Percentiles rank a stretch among this genome's conserved stretches.
Conservation (phyloP, 2,888 invertebrate species). For the Hirtodrosophila cameraria region DNA sequence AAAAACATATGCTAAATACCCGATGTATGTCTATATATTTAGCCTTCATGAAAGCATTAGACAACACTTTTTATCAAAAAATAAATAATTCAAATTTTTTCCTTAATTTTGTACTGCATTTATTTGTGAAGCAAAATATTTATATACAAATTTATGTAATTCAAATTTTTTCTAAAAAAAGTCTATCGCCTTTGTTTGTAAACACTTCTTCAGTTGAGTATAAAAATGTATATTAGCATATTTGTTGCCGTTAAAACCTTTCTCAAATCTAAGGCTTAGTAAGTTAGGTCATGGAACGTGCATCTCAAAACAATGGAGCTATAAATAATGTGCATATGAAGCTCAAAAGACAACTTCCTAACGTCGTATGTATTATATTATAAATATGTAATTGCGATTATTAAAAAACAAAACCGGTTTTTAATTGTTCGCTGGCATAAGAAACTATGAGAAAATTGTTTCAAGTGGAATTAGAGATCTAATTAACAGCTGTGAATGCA, state of each 20-base stretch:
- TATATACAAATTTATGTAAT: too few relatives aligned
- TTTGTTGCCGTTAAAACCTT: slow-evolving; percentile 4
- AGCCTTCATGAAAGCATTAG: too few relatives aligned
- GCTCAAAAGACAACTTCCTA: slow-evolving; percentile 33
- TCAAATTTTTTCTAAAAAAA: too few relatives aligned
- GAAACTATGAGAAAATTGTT: slow-evolving; percentile 12
- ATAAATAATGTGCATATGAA: slow-evolving; percentile 60
- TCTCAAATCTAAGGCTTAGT: slow-evolving; percentile 33
- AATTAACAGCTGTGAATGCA: slow-evolving; percentile 2
- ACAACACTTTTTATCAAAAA: too few relatives aligned
- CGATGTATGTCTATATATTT: too few relatives aligned
- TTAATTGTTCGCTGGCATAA: slow-evolving; percentile 41
- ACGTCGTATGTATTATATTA: slow-evolving; percentile 20
- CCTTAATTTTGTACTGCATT: too few relatives aligned
- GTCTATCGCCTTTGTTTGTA: too few relatives aligned
- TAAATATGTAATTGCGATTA: slow-evolving; percentile 39
- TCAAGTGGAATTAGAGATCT: slow-evolving; percentile 13
- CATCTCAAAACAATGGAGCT: slow-evolving; percentile 55
- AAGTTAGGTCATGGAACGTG: slow-evolving; percentile 69
- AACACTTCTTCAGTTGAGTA: too few relatives aligned
- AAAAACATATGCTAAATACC: too few relatives aligned
- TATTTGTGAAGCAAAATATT: too few relatives aligned
- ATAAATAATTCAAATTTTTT: too few relatives aligned
- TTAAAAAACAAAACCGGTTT: slow-evolving; percentile 61
- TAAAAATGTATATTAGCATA: too few relatives aligned